Evolutionary conservation across 2,888 invertebrate species (phyloP), one percentile per base, ranked within the genome.

Genomic region (Eledone cirrhosa): DNA sequence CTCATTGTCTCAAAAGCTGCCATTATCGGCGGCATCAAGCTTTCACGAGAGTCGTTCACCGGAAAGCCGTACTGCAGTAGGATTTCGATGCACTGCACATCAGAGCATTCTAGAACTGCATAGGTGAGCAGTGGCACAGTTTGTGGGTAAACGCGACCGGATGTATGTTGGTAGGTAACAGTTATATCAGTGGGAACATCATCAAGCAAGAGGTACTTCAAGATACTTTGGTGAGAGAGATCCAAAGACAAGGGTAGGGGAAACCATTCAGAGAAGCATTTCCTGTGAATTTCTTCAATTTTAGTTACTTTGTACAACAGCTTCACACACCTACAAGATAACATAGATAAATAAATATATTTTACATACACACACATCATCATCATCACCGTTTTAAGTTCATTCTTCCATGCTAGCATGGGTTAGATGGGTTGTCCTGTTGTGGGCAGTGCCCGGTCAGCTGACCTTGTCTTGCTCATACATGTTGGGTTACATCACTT

Each of bases 1-100:
- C 83, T 79, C 22, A 78, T 78, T 11, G 79, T 80, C 53, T 84
- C 83, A 22, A 88, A 69, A 16, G 86, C 85, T 19, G 85, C 83
- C 24, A 88, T 27, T 27, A 88, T 75, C 22, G 88, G 87, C 22
- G 88, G 86, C 74, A 87, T 77, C 59, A 87, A 84, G 48, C 83
- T 80, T 24, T 82, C 78, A 19, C 80, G 75, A 27, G 79, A 78
- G 1, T 82, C 75, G 77, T 86, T 83, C 13, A 84, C 81, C 24
- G 78, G 72, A 19, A 87, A 80, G n/a, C 87, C 87, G 24, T 81
- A 78, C 41, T 83, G 67, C 29, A 88, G 80, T 29, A 87, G 79
- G 29, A 83, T 80, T 72, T 83, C 80, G 8, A 85, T 84, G 29
- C 84, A 83, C 11, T 79, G 76, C n/a, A 80, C 67, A 22, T 41